Evolutionary conservation across 2,888 invertebrate genomes (phyloP).

Genomic region (Agrypnus murinus): DNA sequence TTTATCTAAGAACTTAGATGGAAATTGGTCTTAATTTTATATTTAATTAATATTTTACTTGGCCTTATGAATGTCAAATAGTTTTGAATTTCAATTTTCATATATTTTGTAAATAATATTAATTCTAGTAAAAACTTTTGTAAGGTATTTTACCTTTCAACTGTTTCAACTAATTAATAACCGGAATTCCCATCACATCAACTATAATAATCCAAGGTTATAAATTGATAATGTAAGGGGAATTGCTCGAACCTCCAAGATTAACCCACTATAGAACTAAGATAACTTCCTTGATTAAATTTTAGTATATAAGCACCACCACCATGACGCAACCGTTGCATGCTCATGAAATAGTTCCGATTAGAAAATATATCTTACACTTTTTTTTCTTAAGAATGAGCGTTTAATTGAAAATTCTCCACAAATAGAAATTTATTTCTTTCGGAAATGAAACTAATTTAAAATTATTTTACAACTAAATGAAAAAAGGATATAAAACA

Average conservation of each 20-base stretch:
- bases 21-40: no score
- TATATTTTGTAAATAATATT: no score
- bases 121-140: no score
- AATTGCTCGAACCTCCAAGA: not conserved
- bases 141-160: no score
- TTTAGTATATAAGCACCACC: not conserved
- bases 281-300: constrained; percentile 4
- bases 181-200: no score
- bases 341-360: not conserved
- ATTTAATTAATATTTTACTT: no score
- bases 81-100: no score
- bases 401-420: not conserved
- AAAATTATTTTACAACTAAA: not conserved
- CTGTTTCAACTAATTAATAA: no score
- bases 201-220: not conserved
- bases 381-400: not conserved
- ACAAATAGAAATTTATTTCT: not conserved
- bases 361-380: constrained; percentile 6
- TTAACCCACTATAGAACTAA: constrained; percentile 6
- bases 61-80: no score
- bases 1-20: no score
- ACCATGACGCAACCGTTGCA: not conserved
- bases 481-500: not conserved
- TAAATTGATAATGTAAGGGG: not conserved
- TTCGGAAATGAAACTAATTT: not conserved